phyloP scores from a whole-genome alignment of 2,888 invertebrate genomes.

The Brachyptera risi region DNA sequence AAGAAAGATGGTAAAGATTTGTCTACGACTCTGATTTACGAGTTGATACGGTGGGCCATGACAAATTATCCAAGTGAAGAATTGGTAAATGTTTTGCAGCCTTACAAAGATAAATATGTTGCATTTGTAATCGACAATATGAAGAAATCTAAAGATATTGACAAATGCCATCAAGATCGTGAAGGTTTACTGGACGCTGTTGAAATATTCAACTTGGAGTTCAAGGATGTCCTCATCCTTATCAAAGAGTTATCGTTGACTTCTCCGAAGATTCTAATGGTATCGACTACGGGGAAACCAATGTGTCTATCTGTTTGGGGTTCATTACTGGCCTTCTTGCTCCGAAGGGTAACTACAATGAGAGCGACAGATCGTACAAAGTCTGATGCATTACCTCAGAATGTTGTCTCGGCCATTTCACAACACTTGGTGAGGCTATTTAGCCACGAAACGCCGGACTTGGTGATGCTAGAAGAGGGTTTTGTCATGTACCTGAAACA shows the following conservation, averaged over 20 bases:
- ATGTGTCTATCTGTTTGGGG: slow-evolving; percentile 21
- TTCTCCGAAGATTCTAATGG: slow-evolving; percentile 32
- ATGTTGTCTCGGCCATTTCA: slow-evolving; percentile 31
- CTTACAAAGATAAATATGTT: slow-evolving; percentile 55
- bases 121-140: slow-evolving; percentile 48
- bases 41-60: slow-evolving; percentile 23
- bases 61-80: too few relatives aligned
- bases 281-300: slow-evolving; percentile 35
- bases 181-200: slow-evolving; percentile 47
- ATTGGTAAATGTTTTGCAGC: too few relatives aligned
- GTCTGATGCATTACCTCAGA: background rate
- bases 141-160: slow-evolving; percentile 45
- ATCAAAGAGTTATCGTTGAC: slow-evolving; percentile 46
- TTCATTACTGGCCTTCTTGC: slow-evolving; percentile 8
- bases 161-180: slow-evolving; percentile 43
- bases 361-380: background rate
- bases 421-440: slow-evolving; percentile 37
- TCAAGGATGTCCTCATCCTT: slow-evolving; percentile 47
- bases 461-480: slow-evolving; percentile 53
- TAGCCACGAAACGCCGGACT: slow-evolving; percentile 30
- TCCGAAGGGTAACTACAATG: background rate
- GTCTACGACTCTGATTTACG: slow-evolving; percentile 41
- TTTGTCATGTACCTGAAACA: slow-evolving; percentile 54
- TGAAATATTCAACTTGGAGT: slow-evolving; percentile 42
- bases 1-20: slow-evolving; percentile 37